phyloP scores from a whole-genome alignment of 2,797 vertebrate genomes.

The Anolis apletophallus region DNA sequence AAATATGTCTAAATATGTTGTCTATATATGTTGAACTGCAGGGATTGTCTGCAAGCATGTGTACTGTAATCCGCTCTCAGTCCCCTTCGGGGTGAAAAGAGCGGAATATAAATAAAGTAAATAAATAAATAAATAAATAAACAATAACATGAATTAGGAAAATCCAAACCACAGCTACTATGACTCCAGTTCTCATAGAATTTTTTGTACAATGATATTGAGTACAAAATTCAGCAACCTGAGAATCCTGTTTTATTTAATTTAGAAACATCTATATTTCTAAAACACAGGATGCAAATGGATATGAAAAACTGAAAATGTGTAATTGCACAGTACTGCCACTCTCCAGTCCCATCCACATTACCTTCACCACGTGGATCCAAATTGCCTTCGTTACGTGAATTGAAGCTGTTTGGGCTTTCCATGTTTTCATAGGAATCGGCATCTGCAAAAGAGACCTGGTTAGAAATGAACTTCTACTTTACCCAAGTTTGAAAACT shows the following conservation, averaged over 20 bases:
- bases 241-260: not conserved
- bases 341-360: not conserved
- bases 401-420: constrained; percentile 22
- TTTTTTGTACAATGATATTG: not conserved
- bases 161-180: not conserved
- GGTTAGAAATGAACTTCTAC: not conserved
- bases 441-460: constrained; percentile 4
- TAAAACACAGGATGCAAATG: not conserved
- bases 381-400: constrained; percentile 3
- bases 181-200: not conserved
- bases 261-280: not conserved
- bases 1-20: no score
- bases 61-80: no score
- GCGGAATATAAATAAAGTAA: no score
- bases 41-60: no score
- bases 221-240: not conserved
- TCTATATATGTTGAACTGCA: no score
- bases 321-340: not conserved
- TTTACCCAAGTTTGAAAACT: not conserved
- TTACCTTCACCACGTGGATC: constrained; percentile 10
- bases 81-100: no score
- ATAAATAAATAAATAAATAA: no score
- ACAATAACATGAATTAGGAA: not conserved
- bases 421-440: constrained; percentile 48
- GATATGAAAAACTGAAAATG: not conserved